phyloP scores from a whole-genome alignment of 2,113 vertebrate genomes.

The Eira barbara region DNA sequence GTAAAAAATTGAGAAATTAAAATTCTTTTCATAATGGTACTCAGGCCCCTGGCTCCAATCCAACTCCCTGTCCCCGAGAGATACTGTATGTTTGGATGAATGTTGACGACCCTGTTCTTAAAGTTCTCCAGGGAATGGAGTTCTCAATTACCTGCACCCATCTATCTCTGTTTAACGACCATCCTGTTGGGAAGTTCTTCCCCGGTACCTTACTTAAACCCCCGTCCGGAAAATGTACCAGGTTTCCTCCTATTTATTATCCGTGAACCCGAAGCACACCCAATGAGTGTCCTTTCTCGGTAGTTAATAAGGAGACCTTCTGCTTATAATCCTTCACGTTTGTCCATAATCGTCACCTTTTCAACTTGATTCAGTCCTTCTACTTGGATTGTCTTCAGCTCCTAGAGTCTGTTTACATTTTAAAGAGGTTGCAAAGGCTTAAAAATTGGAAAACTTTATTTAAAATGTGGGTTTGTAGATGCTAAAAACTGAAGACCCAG shows the following conservation, averaged over 20 bases:
- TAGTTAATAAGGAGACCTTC: not conserved
- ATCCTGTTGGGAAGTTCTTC: not conserved
- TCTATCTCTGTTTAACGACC: not conserved
- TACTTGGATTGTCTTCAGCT: not conserved
- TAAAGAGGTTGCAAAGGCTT: not conserved
- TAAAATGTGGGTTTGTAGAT: not conserved
- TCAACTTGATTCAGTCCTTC: not conserved
- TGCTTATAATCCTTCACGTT: not conserved
- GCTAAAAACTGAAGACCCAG: not conserved
- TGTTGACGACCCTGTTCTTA: not conserved
- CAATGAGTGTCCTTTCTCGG: not conserved
- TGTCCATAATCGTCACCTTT: not conserved
- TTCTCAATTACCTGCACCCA: not conserved
- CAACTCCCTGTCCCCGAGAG: not conserved
- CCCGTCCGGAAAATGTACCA: not conserved
- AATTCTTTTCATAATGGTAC: conserved; percentile 14
- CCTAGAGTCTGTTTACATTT: not conserved
- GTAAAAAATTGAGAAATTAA: conserved; percentile 20
- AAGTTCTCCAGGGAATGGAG: not conserved
- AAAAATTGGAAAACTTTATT: not conserved
- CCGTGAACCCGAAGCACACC: not conserved
- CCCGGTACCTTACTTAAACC: not conserved
- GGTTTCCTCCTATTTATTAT: not conserved
- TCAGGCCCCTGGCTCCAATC: not conserved
- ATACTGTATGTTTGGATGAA: not conserved